Conservation (phyloP, 2,797 vertebrate genomes). For the Xyrichtys novacula region DNA sequence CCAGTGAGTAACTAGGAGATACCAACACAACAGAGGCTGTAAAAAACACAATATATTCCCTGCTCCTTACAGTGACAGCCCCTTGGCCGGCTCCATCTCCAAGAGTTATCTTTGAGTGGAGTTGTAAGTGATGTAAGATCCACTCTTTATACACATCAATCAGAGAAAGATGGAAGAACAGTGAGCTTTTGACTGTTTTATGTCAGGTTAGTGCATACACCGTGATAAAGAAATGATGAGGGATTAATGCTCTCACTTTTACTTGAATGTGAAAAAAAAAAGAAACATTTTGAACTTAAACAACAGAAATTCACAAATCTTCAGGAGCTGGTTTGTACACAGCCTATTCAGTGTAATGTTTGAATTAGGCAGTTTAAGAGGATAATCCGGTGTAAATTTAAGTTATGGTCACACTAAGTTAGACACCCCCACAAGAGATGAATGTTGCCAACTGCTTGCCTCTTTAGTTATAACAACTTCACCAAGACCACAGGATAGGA, state of each 20-base stretch:
- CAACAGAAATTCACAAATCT: too few relatives aligned
- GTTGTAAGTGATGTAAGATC: background rate
- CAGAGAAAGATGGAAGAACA: background rate
- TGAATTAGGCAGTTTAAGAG: too few relatives aligned
- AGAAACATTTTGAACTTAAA: too few relatives aligned
- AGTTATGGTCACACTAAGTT: too few relatives aligned
- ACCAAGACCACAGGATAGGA: too few relatives aligned
- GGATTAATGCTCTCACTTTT: background rate
- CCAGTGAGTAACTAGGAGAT: constrained; percentile 41
- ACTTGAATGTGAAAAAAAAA: background rate
- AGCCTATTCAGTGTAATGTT: too few relatives aligned
- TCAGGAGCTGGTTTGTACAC: background rate
- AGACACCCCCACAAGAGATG: too few relatives aligned
- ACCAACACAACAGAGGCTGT: constrained; percentile 42
- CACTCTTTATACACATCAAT: background rate
- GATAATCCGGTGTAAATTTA: too few relatives aligned
- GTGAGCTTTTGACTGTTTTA: background rate
- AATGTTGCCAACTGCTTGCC: too few relatives aligned
- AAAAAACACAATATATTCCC: constrained; percentile 9
- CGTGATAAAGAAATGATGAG: background rate
- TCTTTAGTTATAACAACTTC: too few relatives aligned
- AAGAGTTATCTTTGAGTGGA: constrained; percentile 2
- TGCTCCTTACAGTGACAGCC: constrained; percentile 17
- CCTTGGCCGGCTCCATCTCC: constrained; percentile 11
- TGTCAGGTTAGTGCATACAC: background rate